These are phyloP conservation scores for Callospermophilus lateralis DNA, from an alignment of 2,113 vertebrate genomes.

Conservation along the genomic window DNA sequence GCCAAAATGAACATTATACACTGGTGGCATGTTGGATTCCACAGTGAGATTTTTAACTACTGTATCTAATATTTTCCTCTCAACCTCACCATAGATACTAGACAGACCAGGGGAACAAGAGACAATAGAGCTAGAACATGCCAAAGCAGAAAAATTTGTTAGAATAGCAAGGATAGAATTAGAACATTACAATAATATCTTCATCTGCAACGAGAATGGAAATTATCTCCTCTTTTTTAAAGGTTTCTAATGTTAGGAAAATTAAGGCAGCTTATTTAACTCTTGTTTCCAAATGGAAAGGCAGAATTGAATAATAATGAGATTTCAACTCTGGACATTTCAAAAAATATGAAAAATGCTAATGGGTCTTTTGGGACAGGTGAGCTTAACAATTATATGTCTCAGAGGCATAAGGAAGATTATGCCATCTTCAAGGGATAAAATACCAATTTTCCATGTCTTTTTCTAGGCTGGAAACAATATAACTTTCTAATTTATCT, in stretches of 20 bases:
- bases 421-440: background rate
- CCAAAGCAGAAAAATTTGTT: background rate
- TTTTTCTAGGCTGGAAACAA: background rate
- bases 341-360: conserved; percentile 30
- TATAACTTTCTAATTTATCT: conserved; percentile 11
- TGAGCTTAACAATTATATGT: background rate
- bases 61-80: background rate
- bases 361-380: background rate
- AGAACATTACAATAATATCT: background rate
- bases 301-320: conserved; percentile 19
- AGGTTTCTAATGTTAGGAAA: background rate
- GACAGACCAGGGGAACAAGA: background rate
- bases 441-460: background rate
- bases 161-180: background rate
- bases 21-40: background rate
- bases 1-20: background rate
- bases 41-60: background rate
- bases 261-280: background rate
- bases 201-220: background rate
- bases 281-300: background rate
- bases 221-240: background rate
- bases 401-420: background rate
- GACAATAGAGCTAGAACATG: background rate
- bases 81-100: background rate
- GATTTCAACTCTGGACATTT: background rate